Percentiles rank a stretch among this genome's conserved stretches.
These are phyloP conservation scores for Drosophila emarginata DNA, from an alignment of 2,888 invertebrate species.

Conservation along the genomic window DNA sequence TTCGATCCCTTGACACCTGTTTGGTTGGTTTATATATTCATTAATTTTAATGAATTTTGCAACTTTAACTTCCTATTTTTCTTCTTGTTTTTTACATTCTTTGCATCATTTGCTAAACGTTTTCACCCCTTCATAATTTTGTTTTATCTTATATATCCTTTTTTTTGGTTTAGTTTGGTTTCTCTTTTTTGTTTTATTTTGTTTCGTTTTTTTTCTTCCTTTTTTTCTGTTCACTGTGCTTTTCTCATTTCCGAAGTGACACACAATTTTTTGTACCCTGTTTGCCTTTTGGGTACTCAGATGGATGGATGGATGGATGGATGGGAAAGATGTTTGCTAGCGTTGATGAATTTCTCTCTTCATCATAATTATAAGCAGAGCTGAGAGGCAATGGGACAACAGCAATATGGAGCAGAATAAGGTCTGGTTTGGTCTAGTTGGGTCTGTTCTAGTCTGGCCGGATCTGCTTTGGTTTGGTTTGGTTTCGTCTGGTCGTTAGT, in stretches of 20 bases:
- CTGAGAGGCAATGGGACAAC: constrained; percentile 16
- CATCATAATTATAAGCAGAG: constrained; percentile 64
- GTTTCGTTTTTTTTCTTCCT: constrained; percentile 34
- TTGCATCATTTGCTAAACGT: constrained; percentile 43
- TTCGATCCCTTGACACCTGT: constrained; percentile 3
- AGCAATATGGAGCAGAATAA: constrained; percentile 37
- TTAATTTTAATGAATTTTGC: constrained; percentile 39
- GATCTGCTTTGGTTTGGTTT: background rate
- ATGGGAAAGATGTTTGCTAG: constrained; percentile 19
- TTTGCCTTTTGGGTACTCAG: constrained; percentile 34
- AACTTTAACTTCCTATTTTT: constrained; percentile 9
- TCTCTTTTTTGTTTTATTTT: too few species aligned
- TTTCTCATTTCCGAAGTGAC: constrained; percentile 67
- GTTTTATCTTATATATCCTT: constrained; percentile 11
- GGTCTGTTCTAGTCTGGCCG: background rate
- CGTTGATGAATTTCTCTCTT: constrained; percentile 47
- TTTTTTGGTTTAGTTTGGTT: constrained; percentile 6
- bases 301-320: background rate
- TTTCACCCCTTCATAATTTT: constrained; percentile 38
- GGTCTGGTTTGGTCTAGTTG: constrained; percentile 15
- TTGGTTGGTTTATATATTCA: constrained; percentile 38
- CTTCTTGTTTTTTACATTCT: constrained; percentile 26
- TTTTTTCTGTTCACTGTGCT: constrained; percentile 4
- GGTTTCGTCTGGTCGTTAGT: constrained; percentile 12
- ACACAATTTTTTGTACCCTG: constrained; percentile 47